Evolutionary conservation across 2,113 vertebrate genomes (phyloP).

Genomic region (Eleginops maclovinus): DNA sequence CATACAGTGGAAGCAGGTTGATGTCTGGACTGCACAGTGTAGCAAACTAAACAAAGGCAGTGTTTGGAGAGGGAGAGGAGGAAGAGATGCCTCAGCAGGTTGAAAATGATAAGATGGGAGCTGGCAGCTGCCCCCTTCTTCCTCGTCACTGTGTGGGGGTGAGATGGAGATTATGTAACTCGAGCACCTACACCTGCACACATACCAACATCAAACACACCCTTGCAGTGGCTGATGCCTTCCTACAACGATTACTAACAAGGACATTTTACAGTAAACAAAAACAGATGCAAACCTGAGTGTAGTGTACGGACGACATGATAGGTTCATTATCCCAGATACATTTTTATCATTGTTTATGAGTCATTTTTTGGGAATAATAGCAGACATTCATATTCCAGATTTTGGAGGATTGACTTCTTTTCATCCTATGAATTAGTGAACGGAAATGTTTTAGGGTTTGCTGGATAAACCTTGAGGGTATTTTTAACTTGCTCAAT

Average conservation of each 20-base stretch:
- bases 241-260: slow-evolving; percentile 6
- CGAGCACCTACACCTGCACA: slow-evolving; percentile 59
- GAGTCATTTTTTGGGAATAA: not conserved
- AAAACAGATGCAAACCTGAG: not conserved
- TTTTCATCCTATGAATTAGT: not conserved
- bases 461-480: not conserved
- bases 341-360: not conserved
- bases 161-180: slow-evolving; percentile 69
- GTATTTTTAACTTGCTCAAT: not conserved
- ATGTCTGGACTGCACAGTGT: not conserved
- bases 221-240: slow-evolving; percentile 17
- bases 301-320: not conserved
- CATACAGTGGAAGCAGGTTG: slow-evolving; percentile 8
- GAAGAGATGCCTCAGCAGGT: slow-evolving; percentile 40
- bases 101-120: slow-evolving; percentile 69
- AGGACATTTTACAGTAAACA: slow-evolving; percentile 17
- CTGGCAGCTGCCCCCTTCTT: slow-evolving; percentile 65
- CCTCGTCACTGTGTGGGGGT: slow-evolving; percentile 53
- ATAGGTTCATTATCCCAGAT: not conserved
- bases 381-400: not conserved
- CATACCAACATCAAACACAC: slow-evolving; percentile 38
- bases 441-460: not conserved
- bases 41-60: not conserved
- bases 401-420: too few relatives aligned
- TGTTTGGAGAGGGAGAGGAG: not conserved